These are phyloP conservation scores for Cepaea hortensis DNA, from an alignment of 2,888 invertebrate species.

Conservation along the genomic window DNA sequence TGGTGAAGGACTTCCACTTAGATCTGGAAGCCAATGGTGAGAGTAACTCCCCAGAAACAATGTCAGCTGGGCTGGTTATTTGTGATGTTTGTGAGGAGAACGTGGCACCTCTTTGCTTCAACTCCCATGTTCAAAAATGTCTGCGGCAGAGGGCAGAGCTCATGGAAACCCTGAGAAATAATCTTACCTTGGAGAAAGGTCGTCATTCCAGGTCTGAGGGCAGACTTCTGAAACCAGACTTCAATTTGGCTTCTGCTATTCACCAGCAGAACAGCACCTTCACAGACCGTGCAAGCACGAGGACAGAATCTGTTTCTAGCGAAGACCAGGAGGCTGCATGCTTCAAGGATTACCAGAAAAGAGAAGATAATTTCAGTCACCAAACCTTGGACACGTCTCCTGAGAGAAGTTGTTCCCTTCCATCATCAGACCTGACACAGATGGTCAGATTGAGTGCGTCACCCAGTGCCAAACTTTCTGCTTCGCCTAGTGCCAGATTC, in stretches of 20 bases:
- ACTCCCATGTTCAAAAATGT: slow-evolving; percentile 94
- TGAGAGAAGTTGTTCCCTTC: not conserved
- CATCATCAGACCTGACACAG: not conserved
- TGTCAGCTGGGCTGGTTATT: slow-evolving; percentile 68
- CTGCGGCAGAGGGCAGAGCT: slow-evolving; percentile 61
- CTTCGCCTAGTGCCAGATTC: too few relatives aligned
- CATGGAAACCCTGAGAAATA: slow-evolving; percentile 56
- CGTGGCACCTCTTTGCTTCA: slow-evolving; percentile 92
- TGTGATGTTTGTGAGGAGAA: slow-evolving; percentile 97
- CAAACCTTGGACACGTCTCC: slow-evolving; percentile 29
- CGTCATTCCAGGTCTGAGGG: slow-evolving; percentile 42
- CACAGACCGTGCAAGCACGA: not conserved
- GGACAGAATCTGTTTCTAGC: not conserved
- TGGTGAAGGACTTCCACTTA: slow-evolving; percentile 44
- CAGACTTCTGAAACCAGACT: slow-evolving; percentile 35
- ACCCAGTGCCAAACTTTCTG: too few relatives aligned
- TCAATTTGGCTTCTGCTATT: slow-evolving; percentile 13
- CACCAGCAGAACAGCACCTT: not conserved
- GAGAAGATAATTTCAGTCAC: too few relatives aligned
- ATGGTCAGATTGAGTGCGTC: not conserved
- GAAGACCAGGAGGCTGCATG: not conserved
- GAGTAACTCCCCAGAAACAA: not conserved
- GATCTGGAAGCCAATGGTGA: not conserved
- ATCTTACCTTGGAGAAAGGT: slow-evolving; percentile 53
- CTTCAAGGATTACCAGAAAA: not conserved